These are phyloP conservation scores for Carposina sasakii DNA, from an alignment of 1,140 invertebrate species.

Conservation along the genomic window DNA sequence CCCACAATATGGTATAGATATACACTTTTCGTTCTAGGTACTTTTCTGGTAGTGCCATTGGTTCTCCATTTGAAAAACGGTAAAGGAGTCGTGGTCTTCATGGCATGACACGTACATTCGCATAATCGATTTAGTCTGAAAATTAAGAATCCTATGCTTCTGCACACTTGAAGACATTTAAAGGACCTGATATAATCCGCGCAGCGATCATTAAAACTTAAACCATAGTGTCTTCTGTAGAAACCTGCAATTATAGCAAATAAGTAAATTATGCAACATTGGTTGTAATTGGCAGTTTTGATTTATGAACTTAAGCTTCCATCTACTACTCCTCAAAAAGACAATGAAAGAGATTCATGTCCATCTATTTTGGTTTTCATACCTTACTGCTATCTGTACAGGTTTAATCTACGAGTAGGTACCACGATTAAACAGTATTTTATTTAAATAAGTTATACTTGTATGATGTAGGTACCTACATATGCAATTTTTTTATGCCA, in stretches of 20 bases:
- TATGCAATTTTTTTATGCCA: too few relatives aligned
- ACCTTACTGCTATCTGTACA: too few relatives aligned
- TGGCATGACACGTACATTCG: conserved; percentile 49
- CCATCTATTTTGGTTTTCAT: too few relatives aligned
- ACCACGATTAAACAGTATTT: too few relatives aligned
- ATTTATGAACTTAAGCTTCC: too few relatives aligned
- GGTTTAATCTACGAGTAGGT: too few relatives aligned
- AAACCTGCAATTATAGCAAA: conserved; percentile 23
- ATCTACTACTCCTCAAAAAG: too few relatives aligned
- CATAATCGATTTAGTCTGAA: conserved; percentile 39
- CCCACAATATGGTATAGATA: conserved; percentile 44
- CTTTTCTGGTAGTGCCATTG: conserved; percentile 39
- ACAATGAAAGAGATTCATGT: too few relatives aligned
- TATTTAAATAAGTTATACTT: too few relatives aligned
- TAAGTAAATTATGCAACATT: too few relatives aligned
- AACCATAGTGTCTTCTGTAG: conserved; percentile 46
- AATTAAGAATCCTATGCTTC: conserved; percentile 48
- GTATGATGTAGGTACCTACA: too few relatives aligned
- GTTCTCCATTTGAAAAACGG: conserved; percentile 51
- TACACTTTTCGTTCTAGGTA: conserved; percentile 37
- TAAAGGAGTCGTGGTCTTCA: conserved; percentile 44
- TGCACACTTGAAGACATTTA: conserved; percentile 52
- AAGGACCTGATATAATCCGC: conserved; percentile 35
- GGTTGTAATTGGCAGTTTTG: too few relatives aligned
- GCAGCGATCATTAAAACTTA: conserved; percentile 43